These are phyloP conservation scores for Bovichtus diacanthus DNA, from an alignment of 2,797 vertebrate species.

Conservation along the genomic window DNA sequence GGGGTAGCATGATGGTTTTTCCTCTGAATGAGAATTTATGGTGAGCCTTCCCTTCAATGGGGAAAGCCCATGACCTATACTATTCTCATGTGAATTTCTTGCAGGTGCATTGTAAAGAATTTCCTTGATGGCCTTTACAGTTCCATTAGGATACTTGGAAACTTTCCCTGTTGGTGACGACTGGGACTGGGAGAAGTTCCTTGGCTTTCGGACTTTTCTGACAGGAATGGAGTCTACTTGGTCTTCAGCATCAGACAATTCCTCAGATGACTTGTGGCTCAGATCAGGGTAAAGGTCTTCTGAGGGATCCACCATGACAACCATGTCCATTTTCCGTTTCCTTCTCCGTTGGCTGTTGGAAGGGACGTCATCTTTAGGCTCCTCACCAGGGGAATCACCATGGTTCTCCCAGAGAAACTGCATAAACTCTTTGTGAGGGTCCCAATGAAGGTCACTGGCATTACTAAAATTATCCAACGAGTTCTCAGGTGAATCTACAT, in stretches of 20 bases:
- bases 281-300: constrained; percentile 88
- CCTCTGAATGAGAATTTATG: constrained; percentile 86
- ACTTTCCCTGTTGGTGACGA: constrained; percentile 85
- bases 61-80: constrained; percentile 89
- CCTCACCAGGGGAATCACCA: constrained; percentile 87
- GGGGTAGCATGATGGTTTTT: constrained; percentile 90
- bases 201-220: constrained; percentile 85
- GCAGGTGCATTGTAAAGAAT: constrained; percentile 88
- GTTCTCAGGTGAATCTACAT: constrained; percentile 88
- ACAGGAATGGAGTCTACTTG: constrained; percentile 77
- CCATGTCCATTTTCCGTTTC: constrained; percentile 97
- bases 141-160: constrained; percentile 86
- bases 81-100: constrained; percentile 89
- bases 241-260: constrained; percentile 85
- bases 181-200: constrained; percentile 88
- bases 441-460: constrained; percentile 89
- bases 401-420: constrained; percentile 91
- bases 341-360: constrained; percentile 87
- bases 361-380: constrained; percentile 74
- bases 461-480: constrained; percentile 90
- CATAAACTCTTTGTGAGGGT: constrained; percentile 95
- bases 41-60: constrained; percentile 87
- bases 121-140: constrained; percentile 92
- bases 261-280: constrained; percentile 74
- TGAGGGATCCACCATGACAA: constrained; percentile 94